A percentile compares a stretch with the other conserved stretches of the same genome.
Evolutionary conservation across 2,888 invertebrate genomes (phyloP).

Genomic region (Deilephila elpenor): DNA sequence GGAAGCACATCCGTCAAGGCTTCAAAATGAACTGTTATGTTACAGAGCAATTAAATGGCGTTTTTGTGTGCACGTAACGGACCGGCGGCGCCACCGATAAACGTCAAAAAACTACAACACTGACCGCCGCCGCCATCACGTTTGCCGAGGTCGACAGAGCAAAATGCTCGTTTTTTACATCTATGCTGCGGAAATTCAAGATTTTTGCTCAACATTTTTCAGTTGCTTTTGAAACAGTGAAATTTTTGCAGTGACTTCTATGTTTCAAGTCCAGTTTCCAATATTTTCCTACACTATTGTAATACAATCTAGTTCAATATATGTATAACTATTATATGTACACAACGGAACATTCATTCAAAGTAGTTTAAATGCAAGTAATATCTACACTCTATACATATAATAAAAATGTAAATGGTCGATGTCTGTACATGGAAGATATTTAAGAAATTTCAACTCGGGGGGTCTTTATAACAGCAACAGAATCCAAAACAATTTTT

Average conservation of each 20-base stretch:
- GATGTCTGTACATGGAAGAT: too few species aligned
- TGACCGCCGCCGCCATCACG: constrained; percentile 35
- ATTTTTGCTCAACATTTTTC: not conserved
- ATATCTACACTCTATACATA: too few species aligned
- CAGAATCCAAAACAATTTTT: too few species aligned
- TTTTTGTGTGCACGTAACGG: constrained; percentile 40
- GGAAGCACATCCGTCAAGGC: constrained; percentile 21
- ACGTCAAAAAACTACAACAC: constrained; percentile 39
- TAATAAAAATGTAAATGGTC: too few species aligned
- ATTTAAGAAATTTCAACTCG: too few species aligned
- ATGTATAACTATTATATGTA: too few species aligned
- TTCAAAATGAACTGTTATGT: constrained; percentile 24
- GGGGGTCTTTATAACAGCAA: too few species aligned
- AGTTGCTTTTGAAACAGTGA: not conserved
- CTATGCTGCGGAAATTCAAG: not conserved
- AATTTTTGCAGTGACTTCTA: too few species aligned
- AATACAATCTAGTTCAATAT: too few species aligned
- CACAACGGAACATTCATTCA: too few species aligned
- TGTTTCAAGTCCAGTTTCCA: too few species aligned
- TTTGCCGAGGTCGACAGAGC: constrained; percentile 42
- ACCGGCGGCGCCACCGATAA: constrained; percentile 35
- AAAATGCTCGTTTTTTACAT: constrained; percentile 34
- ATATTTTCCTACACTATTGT: too few species aligned
- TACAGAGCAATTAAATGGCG: constrained; percentile 42
- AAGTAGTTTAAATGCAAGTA: not conserved